Conservation (phyloP, 2,113 vertebrate species). For the Cryptomyrus ogoouensis region DNA sequence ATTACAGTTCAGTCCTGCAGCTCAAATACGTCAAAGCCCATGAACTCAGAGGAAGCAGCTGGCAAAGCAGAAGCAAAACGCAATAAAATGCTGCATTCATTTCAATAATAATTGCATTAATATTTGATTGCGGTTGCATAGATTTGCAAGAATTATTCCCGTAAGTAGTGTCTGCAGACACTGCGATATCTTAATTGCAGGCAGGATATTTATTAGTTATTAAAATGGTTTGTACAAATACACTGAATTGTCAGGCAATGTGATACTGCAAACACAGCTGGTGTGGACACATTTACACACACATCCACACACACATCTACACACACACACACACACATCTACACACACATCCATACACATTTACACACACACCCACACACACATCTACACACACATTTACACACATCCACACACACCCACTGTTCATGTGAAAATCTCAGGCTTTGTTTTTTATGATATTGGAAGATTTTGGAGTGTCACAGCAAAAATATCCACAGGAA, state of each 20-base stretch:
- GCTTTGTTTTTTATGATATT: neutral
- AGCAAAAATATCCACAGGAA: constrained; percentile 27
- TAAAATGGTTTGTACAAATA: neutral
- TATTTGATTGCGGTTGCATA: constrained; percentile 3
- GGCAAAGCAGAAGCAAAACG: neutral
- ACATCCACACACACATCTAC: neutral
- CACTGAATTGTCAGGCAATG: neutral
- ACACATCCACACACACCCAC: neutral
- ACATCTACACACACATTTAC: too few species aligned
- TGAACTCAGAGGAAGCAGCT: neutral
- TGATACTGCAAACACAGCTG: neutral
- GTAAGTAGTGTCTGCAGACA: neutral
- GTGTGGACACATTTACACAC: neutral
- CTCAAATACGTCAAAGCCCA: neutral
- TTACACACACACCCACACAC: too few species aligned
- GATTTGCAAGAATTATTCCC: constrained; percentile 3
- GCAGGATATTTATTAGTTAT: constrained; percentile 1
- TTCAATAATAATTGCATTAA: constrained; percentile 8
- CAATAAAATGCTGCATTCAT: neutral
- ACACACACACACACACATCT: too few species aligned
- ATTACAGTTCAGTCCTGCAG: neutral
- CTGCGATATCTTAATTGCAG: constrained; percentile 5
- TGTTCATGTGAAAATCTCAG: neutral
- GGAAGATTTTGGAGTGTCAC: neutral
- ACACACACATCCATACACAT: neutral